These are phyloP conservation scores for Papilio helenus DNA, from an alignment of 1,140 invertebrate species.

Conservation along the genomic window DNA sequence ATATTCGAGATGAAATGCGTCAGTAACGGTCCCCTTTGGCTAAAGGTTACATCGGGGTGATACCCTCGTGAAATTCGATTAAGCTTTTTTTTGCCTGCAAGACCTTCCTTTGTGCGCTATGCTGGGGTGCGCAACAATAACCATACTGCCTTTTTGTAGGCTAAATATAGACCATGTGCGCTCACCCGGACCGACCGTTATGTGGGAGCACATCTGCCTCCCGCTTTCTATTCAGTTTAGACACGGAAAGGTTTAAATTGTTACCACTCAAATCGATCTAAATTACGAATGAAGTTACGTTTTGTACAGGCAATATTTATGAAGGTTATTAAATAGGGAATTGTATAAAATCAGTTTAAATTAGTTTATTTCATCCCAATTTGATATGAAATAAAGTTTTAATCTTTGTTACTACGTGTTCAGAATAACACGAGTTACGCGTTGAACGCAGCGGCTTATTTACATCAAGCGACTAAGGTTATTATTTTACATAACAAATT, in stretches of 20 bases:
- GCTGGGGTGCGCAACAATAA: conserved; percentile 75
- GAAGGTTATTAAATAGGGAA: too few relatives aligned
- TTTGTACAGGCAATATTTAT: neutral
- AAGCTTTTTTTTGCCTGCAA: conserved; percentile 75
- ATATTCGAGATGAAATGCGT: conserved; percentile 51
- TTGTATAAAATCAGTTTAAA: too few relatives aligned
- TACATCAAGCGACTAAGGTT: neutral
- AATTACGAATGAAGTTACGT: neutral
- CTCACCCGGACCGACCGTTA: conserved; percentile 59
- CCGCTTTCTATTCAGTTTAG: conserved; percentile 48
- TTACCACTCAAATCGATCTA: neutral
- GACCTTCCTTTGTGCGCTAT: conserved; percentile 73
- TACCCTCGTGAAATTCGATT: conserved; percentile 73
- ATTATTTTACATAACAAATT: too few relatives aligned
- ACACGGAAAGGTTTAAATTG: conserved; percentile 18
- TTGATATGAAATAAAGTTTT: neutral
- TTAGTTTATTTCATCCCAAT: too few relatives aligned
- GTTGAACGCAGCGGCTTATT: too few relatives aligned
- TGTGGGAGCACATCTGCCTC: conserved; percentile 72
- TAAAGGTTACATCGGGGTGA: conserved; percentile 68
- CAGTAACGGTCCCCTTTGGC: conserved; percentile 61
- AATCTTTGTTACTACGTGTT: neutral
- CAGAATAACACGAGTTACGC: neutral
- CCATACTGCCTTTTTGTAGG: conserved; percentile 75
- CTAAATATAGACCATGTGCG: conserved; percentile 75